phyloP scores from a whole-genome alignment of 1,140 invertebrate species.

The Plodia interpunctella region DNA sequence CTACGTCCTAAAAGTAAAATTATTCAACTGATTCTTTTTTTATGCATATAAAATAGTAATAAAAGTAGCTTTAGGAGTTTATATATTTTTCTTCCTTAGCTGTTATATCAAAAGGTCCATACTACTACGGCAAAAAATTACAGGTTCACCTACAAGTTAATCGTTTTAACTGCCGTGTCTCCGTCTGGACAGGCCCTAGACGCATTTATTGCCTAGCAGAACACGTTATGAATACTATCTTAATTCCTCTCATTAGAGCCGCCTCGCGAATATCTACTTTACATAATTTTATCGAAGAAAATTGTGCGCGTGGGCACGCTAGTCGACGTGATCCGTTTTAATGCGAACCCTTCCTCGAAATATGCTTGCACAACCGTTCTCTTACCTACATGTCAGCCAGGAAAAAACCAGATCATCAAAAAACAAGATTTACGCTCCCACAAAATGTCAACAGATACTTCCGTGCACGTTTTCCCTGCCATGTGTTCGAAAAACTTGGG shows the following conservation, averaged over 20 bases:
- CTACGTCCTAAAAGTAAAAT: neutral
- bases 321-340: slow-evolving; percentile 39
- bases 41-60: neutral
- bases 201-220: slow-evolving; percentile 34
- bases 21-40: neutral
- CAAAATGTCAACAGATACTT: slow-evolving; percentile 44
- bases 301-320: slow-evolving; percentile 48
- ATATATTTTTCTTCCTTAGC: neutral
- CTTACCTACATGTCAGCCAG: slow-evolving; percentile 10
- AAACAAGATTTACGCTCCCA: slow-evolving; percentile 39
- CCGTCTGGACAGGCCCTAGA: slow-evolving; percentile 35
- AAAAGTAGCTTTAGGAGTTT: too few species aligned
- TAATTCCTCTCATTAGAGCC: slow-evolving; percentile 59
- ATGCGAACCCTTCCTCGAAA: slow-evolving; percentile 40
- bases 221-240: slow-evolving; percentile 41
- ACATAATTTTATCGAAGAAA: slow-evolving; percentile 61
- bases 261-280: slow-evolving; percentile 50
- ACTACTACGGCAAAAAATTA: neutral
- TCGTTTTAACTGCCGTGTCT: slow-evolving; percentile 12
- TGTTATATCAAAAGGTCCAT: neutral
- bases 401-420: slow-evolving; percentile 12
- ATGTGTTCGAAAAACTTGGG: slow-evolving; percentile 38
- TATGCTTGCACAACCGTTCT: slow-evolving; percentile 33
- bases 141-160: neutral
- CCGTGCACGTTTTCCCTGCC: slow-evolving; percentile 30